Evolutionary conservation across 2,113 vertebrate species (phyloP).

Genomic region (Lepisosteus osseus): DNA sequence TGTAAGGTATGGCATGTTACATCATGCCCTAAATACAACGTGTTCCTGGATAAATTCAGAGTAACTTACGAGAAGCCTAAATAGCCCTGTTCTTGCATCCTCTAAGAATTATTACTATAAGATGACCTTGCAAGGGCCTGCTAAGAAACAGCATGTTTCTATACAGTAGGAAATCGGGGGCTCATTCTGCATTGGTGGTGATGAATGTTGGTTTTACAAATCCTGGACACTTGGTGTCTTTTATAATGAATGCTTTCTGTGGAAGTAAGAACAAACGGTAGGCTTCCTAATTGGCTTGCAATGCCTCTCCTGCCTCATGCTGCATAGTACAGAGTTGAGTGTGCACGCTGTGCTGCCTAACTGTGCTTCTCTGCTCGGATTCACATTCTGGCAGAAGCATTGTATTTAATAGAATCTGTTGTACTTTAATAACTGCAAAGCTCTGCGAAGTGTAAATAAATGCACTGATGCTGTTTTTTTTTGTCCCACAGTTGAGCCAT

Average conservation of each 20-base stretch:
- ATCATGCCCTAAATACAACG: no score
- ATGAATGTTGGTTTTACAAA: constrained; percentile 24
- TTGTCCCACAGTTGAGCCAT: background rate
- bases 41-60: constrained; percentile 1
- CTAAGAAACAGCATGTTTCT: constrained; percentile 7
- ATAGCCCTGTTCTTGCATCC: constrained; percentile 6
- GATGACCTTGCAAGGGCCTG: constrained; percentile 10
- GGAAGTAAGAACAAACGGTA: constrained; percentile 26
- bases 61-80: constrained; percentile 17
- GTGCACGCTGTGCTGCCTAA: background rate
- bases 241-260: constrained; percentile 38
- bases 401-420: background rate
- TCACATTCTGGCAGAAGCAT: background rate
- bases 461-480: background rate
- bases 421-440: background rate
- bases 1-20: no score
- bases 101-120: constrained; percentile 19
- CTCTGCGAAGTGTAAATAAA: background rate
- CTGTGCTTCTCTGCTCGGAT: background rate
- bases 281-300: constrained; percentile 36
- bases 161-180: constrained; percentile 3
- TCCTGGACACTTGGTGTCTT: constrained; percentile 31
- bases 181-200: constrained; percentile 19
- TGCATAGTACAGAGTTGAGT: background rate
- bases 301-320: background rate